Conservation (phyloP, 2,888 invertebrate genomes). For the Cheilosia soror region DNA sequence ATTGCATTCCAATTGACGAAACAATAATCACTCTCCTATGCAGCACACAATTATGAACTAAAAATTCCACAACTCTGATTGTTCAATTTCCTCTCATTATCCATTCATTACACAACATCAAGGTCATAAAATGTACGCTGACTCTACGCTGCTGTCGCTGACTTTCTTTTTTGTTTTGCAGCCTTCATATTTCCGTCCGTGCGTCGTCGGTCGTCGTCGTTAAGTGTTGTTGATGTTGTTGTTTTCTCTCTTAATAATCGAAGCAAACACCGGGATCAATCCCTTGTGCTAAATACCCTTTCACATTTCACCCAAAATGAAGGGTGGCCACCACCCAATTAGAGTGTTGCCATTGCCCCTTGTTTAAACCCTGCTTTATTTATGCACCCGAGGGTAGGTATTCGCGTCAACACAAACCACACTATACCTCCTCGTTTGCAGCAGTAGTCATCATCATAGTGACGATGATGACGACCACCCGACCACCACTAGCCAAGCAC, state of each 20-base stretch:
- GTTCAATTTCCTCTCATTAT: conserved; percentile 23
- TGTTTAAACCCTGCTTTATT: conserved; percentile 22
- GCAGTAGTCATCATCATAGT: conserved; percentile 40
- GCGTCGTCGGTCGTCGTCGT: conserved; percentile 4
- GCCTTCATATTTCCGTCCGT: conserved; percentile 21
- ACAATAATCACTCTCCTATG: neutral
- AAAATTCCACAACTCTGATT: neutral
- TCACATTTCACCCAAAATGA: conserved; percentile 10
- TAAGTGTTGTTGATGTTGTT: conserved; percentile 19
- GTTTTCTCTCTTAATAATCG: conserved; percentile 20
- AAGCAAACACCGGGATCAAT: conserved; percentile 50
- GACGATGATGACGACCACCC: conserved; percentile 26
- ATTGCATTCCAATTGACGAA: neutral
- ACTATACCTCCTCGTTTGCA: conserved; percentile 44
- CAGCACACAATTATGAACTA: neutral
- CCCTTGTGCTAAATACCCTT: conserved; percentile 27
- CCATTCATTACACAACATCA: conserved; percentile 36
- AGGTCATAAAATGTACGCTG: conserved; percentile 44
- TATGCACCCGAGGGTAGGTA: conserved; percentile 63
- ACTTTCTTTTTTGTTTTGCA: conserved; percentile 38
- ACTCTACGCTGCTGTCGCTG: conserved; percentile 43
- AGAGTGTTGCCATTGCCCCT: conserved; percentile 29
- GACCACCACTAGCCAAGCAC: conserved; percentile 4
- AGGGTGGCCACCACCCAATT: conserved; percentile 12
- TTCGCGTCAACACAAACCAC: conserved; percentile 40